phyloP scores from a whole-genome alignment of 2,113 vertebrate genomes.

The Rhagologus leucostigma region DNA sequence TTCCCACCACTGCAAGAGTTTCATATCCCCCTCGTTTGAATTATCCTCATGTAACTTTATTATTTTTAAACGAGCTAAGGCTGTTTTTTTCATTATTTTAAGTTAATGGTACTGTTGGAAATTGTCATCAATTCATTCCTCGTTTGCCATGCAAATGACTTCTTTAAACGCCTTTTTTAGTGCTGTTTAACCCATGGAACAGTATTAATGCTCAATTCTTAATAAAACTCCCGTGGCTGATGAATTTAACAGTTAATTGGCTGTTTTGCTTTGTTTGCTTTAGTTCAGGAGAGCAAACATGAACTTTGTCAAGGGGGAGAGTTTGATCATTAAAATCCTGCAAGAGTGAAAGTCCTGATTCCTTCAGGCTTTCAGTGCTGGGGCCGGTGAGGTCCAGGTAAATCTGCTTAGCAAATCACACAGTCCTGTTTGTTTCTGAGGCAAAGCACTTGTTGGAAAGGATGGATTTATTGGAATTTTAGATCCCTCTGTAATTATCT shows the following conservation, averaged over 20 bases:
- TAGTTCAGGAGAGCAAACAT: not conserved
- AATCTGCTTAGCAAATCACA: not conserved
- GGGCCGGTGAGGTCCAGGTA: not conserved
- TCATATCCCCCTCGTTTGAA: fast-evolving
- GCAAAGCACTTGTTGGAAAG: not conserved
- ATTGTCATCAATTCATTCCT: fast-evolving
- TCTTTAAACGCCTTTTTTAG: not conserved
- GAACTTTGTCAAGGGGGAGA: slow-evolving; percentile 28
- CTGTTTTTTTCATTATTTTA: not conserved
- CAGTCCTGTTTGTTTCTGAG: not conserved
- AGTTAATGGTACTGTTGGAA: not conserved
- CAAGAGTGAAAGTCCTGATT: not conserved
- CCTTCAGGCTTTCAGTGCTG: not conserved
- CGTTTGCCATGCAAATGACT: fast-evolving
- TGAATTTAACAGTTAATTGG: not conserved
- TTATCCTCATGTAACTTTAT: not conserved
- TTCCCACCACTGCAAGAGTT: fast-evolving
- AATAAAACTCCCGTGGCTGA: not conserved
- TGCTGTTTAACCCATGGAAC: fast-evolving
- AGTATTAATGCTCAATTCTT: fast-evolving
- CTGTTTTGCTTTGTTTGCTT: not conserved
- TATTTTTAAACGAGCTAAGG: not conserved
- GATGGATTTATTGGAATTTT: not conserved
- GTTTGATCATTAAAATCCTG: not conserved
- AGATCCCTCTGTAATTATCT: not conserved